These are phyloP conservation scores for Drosophila parabipectinata DNA, from an alignment of 1,140 invertebrate species.

Conservation along the genomic window DNA sequence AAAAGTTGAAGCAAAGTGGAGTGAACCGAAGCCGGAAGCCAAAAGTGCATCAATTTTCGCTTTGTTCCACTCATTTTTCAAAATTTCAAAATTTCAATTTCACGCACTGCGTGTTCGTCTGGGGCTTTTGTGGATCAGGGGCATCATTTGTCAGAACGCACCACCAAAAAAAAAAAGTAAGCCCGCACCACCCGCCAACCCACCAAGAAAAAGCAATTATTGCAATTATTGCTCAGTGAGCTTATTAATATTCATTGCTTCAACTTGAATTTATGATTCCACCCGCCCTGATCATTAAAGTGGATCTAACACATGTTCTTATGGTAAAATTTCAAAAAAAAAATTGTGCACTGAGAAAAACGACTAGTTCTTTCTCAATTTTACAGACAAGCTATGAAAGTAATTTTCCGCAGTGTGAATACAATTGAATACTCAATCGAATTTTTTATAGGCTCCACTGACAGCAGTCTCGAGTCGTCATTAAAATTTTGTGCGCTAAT, in stretches of 20 bases:
- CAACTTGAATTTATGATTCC: conserved; percentile 69
- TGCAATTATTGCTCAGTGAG: conserved; percentile 72
- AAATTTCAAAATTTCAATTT: conserved; percentile 68
- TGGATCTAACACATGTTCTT: conserved; percentile 68
- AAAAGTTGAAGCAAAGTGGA: conserved; percentile 63
- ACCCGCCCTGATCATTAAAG: conserved; percentile 54
- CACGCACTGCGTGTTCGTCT: conserved; percentile 28
- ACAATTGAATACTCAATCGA: conserved; percentile 26
- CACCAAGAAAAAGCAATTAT: conserved; percentile 46
- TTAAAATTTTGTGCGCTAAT: conserved; percentile 64
- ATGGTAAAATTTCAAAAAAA: conserved; percentile 41
- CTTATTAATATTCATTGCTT: conserved; percentile 78
- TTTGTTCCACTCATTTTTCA: conserved; percentile 63
- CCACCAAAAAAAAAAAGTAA: not conserved
- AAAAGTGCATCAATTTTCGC: conserved; percentile 48
- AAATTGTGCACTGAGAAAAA: conserved; percentile 20
- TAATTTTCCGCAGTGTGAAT: conserved; percentile 4
- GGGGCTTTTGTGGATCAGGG: conserved; percentile 17
- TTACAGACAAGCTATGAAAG: not conserved
- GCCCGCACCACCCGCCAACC: not conserved
- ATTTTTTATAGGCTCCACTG: conserved; percentile 34
- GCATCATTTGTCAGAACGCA: conserved; percentile 58
- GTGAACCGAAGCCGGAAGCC: conserved; percentile 62
- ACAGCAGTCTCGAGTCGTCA: conserved; percentile 26
- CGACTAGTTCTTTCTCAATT: not conserved